Percentiles rank a stretch among this genome's conserved stretches.
Evolutionary conservation across 1,140 invertebrate species (phyloP).

Genomic region (Lucilia cuprina): DNA sequence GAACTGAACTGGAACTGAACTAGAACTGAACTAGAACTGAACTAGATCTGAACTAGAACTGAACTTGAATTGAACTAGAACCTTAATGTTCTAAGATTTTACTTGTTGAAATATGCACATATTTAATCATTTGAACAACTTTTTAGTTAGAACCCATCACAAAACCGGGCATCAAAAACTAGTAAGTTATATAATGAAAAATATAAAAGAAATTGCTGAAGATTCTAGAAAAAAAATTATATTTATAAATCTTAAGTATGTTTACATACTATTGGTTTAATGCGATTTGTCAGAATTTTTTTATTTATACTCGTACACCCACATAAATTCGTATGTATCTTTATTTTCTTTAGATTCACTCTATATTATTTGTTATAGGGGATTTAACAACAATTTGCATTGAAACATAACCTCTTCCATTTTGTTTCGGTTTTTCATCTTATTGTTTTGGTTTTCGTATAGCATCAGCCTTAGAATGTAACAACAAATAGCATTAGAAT

Average conservation of each 20-base stretch:
- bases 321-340: neutral
- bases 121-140: too few relatives aligned
- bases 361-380: neutral
- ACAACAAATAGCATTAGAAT: conserved; percentile 3
- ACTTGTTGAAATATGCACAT: too few relatives aligned
- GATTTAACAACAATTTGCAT: conserved; percentile 16
- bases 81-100: too few relatives aligned
- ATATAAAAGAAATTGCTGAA: neutral
- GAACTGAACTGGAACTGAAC: too few relatives aligned
- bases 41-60: too few relatives aligned
- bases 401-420: conserved; percentile 6
- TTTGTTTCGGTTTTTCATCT: neutral
- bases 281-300: conserved; percentile 21
- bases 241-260: conserved; percentile 19
- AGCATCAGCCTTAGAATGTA: neutral
- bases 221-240: neutral
- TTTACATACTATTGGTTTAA: conserved; percentile 27
- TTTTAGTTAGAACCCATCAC: too few relatives aligned
- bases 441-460: neutral
- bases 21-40: too few relatives aligned
- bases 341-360: neutral
- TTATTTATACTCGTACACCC: neutral
- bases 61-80: too few relatives aligned
- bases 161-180: too few relatives aligned
- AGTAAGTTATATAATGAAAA: neutral